Percentiles rank a stretch among this genome's conserved stretches.
phyloP scores from a whole-genome alignment of 2,888 invertebrate genomes.

The Cheilosia soror region DNA sequence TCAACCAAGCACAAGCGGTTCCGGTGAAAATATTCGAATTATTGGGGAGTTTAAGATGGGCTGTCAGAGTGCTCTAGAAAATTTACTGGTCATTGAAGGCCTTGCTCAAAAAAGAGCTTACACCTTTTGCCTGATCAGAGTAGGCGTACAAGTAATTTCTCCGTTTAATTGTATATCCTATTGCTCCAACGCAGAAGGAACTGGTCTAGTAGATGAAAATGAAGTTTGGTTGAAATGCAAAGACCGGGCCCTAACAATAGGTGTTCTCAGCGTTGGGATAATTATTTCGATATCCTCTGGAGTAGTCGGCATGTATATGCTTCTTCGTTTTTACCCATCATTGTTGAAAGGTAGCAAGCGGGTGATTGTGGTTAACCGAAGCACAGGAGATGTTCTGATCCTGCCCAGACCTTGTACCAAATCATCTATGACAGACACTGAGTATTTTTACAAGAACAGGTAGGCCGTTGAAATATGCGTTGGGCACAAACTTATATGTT shows the following conservation, averaged over 20 bases:
- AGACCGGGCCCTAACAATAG: slow-evolving; percentile 70
- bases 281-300: slow-evolving; percentile 76
- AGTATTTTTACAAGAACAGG: slow-evolving; percentile 34
- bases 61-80: slow-evolving; percentile 54
- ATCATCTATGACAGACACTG: not conserved
- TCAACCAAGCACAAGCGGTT: slow-evolving; percentile 26
- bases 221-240: slow-evolving; percentile 77
- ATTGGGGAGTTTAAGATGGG: slow-evolving; percentile 29
- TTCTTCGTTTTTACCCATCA: slow-evolving; percentile 77
- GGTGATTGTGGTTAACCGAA: slow-evolving; percentile 50
- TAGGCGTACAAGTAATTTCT: slow-evolving; percentile 57
- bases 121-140: slow-evolving; percentile 77
- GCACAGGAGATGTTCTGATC: slow-evolving; percentile 73
- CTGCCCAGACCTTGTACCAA: slow-evolving; percentile 65
- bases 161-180: slow-evolving; percentile 79
- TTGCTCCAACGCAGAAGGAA: not conserved
- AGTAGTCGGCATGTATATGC: slow-evolving; percentile 63
- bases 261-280: slow-evolving; percentile 70
- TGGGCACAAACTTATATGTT: no score
- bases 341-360: slow-evolving; percentile 77
- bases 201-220: not conserved
- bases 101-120: slow-evolving; percentile 74
- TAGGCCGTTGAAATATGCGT: not conserved
- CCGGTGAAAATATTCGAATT: slow-evolving; percentile 10
- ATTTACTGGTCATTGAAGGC: slow-evolving; percentile 17